These are phyloP conservation scores for Rallus crepitans DNA, from an alignment of 2,797 vertebrate species.

Conservation along the genomic window DNA sequence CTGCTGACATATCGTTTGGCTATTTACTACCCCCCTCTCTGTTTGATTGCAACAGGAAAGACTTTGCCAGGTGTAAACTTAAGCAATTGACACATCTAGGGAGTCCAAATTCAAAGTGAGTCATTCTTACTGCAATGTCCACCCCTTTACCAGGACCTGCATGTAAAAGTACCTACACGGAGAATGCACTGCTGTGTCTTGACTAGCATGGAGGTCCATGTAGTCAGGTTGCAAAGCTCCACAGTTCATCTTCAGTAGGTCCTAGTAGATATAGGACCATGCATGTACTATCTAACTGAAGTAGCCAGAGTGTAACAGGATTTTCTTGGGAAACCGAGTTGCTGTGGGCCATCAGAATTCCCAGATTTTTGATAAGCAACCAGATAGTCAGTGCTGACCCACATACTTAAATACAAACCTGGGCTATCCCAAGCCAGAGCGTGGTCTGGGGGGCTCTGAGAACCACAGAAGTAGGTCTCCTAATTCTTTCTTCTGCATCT, in stretches of 20 bases:
- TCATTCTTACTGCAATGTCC: neutral
- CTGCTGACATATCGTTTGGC: neutral
- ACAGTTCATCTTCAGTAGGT: neutral
- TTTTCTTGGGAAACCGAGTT: neutral
- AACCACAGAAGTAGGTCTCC: neutral
- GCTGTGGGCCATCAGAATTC: no score
- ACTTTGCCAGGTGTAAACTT: neutral
- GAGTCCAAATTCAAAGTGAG: neutral
- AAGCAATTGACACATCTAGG: neutral
- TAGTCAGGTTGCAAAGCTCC: neutral
- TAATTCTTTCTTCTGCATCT: neutral
- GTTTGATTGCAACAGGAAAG: neutral
- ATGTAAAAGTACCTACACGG: neutral
- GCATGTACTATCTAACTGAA: neutral
- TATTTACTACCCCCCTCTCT: neutral
- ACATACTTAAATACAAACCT: neutral
- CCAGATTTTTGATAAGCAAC: neutral
- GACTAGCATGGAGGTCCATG: no score
- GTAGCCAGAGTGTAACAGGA: neutral
- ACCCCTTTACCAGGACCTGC: neutral
- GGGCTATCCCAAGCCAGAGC: neutral
- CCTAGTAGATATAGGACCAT: neutral
- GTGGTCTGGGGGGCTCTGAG: neutral
- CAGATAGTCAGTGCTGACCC: neutral
- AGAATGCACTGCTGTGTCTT: neutral